Percentiles rank a stretch among this genome's conserved stretches.
Conservation (phyloP, 2,797 vertebrate species). For the Onychomys torridus region DNA sequence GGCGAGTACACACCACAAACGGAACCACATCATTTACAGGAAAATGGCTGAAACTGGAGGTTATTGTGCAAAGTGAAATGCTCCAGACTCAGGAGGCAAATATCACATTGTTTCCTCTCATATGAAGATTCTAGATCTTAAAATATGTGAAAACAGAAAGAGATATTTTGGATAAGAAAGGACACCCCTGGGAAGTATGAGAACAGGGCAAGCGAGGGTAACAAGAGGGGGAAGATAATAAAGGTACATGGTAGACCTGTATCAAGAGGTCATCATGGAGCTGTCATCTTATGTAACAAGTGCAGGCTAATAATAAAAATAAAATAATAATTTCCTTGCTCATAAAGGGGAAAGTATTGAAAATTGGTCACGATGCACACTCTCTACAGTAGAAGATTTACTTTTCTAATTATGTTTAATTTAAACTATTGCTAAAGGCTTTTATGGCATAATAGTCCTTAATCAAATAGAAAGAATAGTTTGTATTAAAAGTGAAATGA, state of each 20-base stretch:
- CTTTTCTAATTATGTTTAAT: constrained; percentile 52
- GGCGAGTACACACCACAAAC: background rate
- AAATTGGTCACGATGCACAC: background rate
- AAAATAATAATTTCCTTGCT: background rate
- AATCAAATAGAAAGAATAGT: background rate
- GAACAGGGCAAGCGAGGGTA: background rate
- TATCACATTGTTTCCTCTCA: background rate
- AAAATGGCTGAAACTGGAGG: background rate
- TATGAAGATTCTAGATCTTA: background rate
- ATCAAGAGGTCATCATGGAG: background rate
- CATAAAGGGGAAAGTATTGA: background rate
- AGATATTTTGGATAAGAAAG: background rate
- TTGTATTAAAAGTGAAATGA: constrained; percentile 48
- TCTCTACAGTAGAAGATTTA: constrained; percentile 36
- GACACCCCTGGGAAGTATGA: background rate
- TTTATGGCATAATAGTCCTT: background rate
- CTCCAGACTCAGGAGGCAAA: background rate
- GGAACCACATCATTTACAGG: background rate
- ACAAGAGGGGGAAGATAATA: background rate
- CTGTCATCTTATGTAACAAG: background rate
- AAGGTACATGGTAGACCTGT: background rate
- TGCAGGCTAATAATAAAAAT: background rate
- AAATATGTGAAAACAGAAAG: background rate
- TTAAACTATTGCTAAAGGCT: constrained; percentile 44
- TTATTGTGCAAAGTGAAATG: background rate